Conservation (phyloP, 2,888 invertebrate species). For the Pterostichus niger region DNA sequence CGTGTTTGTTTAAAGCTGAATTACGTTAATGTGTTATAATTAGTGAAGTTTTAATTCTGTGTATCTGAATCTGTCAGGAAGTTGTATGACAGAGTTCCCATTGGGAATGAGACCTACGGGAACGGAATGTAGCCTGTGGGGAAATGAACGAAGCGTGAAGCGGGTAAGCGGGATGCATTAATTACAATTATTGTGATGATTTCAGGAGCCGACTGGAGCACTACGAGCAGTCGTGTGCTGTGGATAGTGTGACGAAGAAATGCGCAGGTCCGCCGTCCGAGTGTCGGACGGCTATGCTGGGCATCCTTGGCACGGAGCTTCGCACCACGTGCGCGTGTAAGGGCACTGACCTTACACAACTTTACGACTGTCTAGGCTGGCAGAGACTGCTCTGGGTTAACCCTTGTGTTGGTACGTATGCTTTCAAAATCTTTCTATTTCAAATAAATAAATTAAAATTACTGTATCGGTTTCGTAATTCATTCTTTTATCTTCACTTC, state of each 20-base stretch:
- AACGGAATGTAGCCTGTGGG: neutral
- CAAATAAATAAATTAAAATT: too few species aligned
- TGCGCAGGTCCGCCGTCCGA: slow-evolving; percentile 92
- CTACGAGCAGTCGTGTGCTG: slow-evolving; percentile 95
- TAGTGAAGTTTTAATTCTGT: slow-evolving; percentile 39
- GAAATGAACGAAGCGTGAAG: slow-evolving; percentile 33
- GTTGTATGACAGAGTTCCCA: slow-evolving; percentile 38
- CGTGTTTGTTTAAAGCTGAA: neutral
- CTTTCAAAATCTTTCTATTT: slow-evolving; percentile 15
- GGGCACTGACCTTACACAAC: slow-evolving; percentile 90
- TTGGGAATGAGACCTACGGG: slow-evolving; percentile 19
- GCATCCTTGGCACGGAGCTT: slow-evolving; percentile 93
- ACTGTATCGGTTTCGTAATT: too few species aligned
- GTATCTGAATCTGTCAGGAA: slow-evolving; percentile 42
- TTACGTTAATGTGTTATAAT: slow-evolving; percentile 21
- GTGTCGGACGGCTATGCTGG: slow-evolving; percentile 91
- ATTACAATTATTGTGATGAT: slow-evolving; percentile 55
- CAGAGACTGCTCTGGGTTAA: slow-evolving; percentile 94
- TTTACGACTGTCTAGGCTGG: slow-evolving; percentile 95
- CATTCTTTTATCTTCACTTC: too few species aligned
- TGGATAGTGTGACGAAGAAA: slow-evolving; percentile 92
- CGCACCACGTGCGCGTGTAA: slow-evolving; percentile 93
- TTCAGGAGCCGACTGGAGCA: slow-evolving; percentile 88
- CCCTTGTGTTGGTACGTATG: slow-evolving; percentile 92
- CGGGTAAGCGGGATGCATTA: slow-evolving; percentile 28